These are phyloP conservation scores for Hydrolagus affinis DNA, from an alignment of 2,113 vertebrate species.

Conservation along the genomic window DNA sequence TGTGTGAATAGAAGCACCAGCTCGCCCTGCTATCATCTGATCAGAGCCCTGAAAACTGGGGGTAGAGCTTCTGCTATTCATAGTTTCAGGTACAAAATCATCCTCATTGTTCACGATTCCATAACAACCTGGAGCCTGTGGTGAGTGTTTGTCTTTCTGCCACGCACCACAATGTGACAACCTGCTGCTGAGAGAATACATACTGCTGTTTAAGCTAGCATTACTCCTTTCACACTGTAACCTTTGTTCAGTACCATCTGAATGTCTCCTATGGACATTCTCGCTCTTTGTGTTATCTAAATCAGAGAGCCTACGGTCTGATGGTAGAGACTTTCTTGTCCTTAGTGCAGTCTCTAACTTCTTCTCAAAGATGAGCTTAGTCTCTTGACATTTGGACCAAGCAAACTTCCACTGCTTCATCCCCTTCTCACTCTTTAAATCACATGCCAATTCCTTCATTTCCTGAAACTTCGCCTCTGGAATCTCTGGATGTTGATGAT, in stretches of 20 bases:
- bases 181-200: slow-evolving; percentile 41
- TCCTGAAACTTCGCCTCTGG: slow-evolving; percentile 61
- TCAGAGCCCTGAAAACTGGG: slow-evolving; percentile 34
- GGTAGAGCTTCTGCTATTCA: slow-evolving; percentile 29
- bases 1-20: slow-evolving; percentile 30
- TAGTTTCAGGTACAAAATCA: slow-evolving; percentile 26
- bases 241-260: slow-evolving; percentile 34
- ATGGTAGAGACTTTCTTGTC: slow-evolving; percentile 39
- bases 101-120: slow-evolving; percentile 32
- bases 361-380: slow-evolving; percentile 66
- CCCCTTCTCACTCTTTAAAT: slow-evolving; percentile 59
- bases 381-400: slow-evolving; percentile 74
- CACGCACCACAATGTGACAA: slow-evolving; percentile 38
- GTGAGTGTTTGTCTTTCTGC: slow-evolving; percentile 44
- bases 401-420: slow-evolving; percentile 70
- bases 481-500: slow-evolving; percentile 57
- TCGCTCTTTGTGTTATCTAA: slow-evolving; percentile 29
- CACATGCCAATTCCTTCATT: slow-evolving; percentile 70
- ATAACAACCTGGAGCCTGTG: slow-evolving; percentile 33
- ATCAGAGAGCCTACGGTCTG: rapidly evolving
- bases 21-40: background rate
- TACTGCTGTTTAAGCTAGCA: slow-evolving; percentile 23
- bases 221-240: slow-evolving; percentile 44
- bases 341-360: slow-evolving; percentile 63
- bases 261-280: slow-evolving; percentile 39